Base-by-base conservation (phyloP, 2,888 invertebrate genomes). In the Chesias legatella region DNA sequence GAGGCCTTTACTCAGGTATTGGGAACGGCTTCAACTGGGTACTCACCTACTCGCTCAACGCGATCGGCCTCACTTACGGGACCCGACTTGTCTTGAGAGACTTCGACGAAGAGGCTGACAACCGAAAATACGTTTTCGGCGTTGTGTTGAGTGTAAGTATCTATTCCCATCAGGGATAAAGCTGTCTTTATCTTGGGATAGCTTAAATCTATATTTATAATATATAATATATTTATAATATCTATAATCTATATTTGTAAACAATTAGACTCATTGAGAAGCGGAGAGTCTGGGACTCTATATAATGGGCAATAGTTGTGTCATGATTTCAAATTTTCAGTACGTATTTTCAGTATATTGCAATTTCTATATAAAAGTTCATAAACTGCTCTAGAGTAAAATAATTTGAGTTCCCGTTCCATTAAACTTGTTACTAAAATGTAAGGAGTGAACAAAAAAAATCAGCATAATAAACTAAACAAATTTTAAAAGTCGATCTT, bases 1-100 rank as follows among this genome's bases (percentile, higher is more conserved):
- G 93, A 47, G 93, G 93, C 2, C 70, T 93, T 10, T 92, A 90
- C 67, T 91, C 92, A 0, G 94, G 94, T 0, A 76, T 94, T 0
- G 94, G 94, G 0, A 91, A 90, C 6, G 94, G 93, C 0, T 78
- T 92, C 21, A 92, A 93, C 89, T 94, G 94, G 94, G 89, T 94
- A 10, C 89, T 94, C 22, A 92, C 94, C 4, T 95, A 93, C 65
- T 84, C 90, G 7, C 90, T 93, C 46, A 94, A 94, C 63, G 92
- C 94, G 1, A 78, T 95, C 10, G 93, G 94, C 1, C 92, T 95
- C 63, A 93, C 93, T 83, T 95, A 94, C 67, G 95, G 95, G 0
- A 91, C 93, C 0, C 80, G 90, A 35, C 81, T 95, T 6, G 92
- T 94, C 9, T 65, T 94, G 10, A 81, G 88, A 0, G 92, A 93